A percentile compares a stretch with the other conserved stretches of the same genome.
phyloP scores from a whole-genome alignment of 37 sponge, comb jelly and placozoan genomes.

The Bolinopsis microptera region DNA sequence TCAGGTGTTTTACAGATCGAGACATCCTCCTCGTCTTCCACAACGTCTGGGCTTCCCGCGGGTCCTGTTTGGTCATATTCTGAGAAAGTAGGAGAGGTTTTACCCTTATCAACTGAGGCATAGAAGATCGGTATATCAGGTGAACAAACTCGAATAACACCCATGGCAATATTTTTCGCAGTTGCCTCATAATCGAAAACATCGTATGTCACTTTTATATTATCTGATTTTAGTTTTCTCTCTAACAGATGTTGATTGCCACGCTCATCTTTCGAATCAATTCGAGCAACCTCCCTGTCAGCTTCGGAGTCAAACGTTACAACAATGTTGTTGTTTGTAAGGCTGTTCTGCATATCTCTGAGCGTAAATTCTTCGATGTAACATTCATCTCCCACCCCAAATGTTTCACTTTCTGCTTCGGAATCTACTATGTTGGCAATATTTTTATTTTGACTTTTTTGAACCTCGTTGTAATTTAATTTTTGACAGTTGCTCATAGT shows the following conservation, averaged over 20 bases:
- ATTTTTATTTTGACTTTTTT: neutral
- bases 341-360: neutral
- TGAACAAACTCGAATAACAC: neutral
- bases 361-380: neutral
- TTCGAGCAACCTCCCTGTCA: neutral
- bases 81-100: neutral
- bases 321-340: neutral
- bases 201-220: too few relatives aligned
- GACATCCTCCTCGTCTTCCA: neutral
- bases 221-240: neutral
- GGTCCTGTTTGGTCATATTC: neutral
- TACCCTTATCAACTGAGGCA: neutral
- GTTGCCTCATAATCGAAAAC: neutral
- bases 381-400: neutral
- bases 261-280: neutral
- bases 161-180: neutral
- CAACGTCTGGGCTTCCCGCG: neutral
- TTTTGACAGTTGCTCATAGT: neutral
- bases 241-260: neutral
- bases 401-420: neutral
- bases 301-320: neutral
- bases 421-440: neutral
- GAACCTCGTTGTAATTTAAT: neutral
- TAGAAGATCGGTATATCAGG: neutral
- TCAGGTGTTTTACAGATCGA: neutral